Evolutionary conservation across 2,797 vertebrate species (phyloP).

Genomic region (Coreius guichenoti): DNA sequence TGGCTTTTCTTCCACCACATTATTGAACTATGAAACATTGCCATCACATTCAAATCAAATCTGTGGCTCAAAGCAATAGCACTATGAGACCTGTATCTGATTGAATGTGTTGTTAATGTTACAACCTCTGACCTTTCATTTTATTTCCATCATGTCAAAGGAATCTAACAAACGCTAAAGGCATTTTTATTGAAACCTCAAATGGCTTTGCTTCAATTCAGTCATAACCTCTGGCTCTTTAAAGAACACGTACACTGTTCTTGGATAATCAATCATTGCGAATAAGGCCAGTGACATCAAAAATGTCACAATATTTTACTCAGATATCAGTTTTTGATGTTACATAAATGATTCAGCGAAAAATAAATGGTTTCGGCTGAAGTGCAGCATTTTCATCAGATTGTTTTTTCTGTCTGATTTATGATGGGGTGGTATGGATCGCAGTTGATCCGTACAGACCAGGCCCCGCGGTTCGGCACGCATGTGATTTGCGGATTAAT

Average conservation of each 20-base stretch:
- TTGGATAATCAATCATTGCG: conserved; percentile 4
- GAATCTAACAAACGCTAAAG: neutral
- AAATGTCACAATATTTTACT: conserved; percentile 27
- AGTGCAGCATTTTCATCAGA: neutral
- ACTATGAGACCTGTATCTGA: conserved; percentile 10
- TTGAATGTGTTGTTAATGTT: conserved; percentile 28
- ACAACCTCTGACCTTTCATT: conserved; percentile 38
- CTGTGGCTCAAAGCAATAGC: neutral
- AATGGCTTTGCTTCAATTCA: conserved; percentile 15
- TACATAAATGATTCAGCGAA: conserved; percentile 12
- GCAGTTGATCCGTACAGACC: too few relatives aligned
- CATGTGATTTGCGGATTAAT: too few relatives aligned
- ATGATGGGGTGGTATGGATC: too few relatives aligned
- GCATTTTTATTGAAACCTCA: neutral
- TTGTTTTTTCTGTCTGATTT: too few relatives aligned
- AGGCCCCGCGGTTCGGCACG: too few relatives aligned
- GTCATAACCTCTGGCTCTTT: conserved; percentile 24
- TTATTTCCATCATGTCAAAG: conserved; percentile 21
- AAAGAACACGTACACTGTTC: conserved; percentile 5
- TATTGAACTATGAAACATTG: conserved; percentile 5
- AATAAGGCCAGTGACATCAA: conserved; percentile 11
- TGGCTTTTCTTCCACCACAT: neutral
- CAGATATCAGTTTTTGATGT: neutral
- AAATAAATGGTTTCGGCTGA: neutral
- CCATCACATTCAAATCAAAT: conserved; percentile 31